Percentiles rank a stretch among this genome's conserved stretches.
Evolutionary conservation across 2,113 vertebrate genomes (phyloP).

Genomic region (Hemichromis elongatus): DNA sequence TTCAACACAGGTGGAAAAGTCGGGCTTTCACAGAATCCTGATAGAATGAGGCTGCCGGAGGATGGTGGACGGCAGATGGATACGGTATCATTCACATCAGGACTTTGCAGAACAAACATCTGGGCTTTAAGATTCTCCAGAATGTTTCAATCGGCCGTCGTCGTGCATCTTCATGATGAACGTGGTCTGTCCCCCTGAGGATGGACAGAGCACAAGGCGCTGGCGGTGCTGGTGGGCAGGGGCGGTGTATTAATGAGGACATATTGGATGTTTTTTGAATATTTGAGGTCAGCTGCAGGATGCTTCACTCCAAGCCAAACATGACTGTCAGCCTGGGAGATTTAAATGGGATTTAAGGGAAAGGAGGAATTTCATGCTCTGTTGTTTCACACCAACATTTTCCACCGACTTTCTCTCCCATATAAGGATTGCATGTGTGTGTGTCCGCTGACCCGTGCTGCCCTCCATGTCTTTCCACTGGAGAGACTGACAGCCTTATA

Average conservation of each 20-base stretch:
- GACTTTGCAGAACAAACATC: background rate
- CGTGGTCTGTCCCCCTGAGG: background rate
- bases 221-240: background rate
- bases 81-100: too few species aligned
- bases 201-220: background rate
- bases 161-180: background rate
- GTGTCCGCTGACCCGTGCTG: conserved; percentile 1
- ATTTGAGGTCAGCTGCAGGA: background rate
- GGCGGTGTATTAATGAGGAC: background rate
- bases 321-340: background rate
- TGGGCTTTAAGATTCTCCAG: background rate
- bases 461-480: conserved; percentile 1
- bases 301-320: conserved; percentile 24
- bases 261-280: background rate
- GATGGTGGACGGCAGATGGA: fast-evolving
- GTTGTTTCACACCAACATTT: conserved; percentile 33
- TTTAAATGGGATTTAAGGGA: conserved; percentile 32
- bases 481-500: conserved; percentile 35
- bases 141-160: background rate
- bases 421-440: conserved; percentile 30
- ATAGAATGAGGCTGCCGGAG: background rate
- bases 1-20: background rate
- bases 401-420: conserved; percentile 41
- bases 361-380: conserved; percentile 43
- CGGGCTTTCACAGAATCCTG: background rate